A percentile compares a stretch with the other conserved stretches of the same genome.
Evolutionary conservation across 2,888 invertebrate species (phyloP).

Genomic region (Tortrix viridana): DNA sequence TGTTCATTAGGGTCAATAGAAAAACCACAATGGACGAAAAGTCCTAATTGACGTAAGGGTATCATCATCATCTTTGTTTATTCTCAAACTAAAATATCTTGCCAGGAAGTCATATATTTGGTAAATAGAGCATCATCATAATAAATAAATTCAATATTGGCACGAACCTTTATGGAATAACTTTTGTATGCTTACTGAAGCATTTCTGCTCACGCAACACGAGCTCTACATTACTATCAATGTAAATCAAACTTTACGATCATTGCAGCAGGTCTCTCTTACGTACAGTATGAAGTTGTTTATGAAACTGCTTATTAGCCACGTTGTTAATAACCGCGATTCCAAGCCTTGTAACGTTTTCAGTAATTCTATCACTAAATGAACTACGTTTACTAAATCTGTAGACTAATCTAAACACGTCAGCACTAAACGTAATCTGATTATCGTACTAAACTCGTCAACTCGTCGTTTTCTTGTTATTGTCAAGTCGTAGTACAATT

Average conservation of each 20-base stretch:
- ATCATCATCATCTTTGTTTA: no score
- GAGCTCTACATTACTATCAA: background rate
- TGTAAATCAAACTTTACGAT: slow-evolving; percentile 5
- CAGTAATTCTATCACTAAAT: slow-evolving; percentile 1
- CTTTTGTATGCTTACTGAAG: slow-evolving; percentile 35
- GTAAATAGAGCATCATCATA: background rate
- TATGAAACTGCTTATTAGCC: slow-evolving; percentile 9
- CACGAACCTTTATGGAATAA: slow-evolving; percentile 21
- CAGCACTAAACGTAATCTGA: background rate
- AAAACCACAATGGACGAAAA: background rate
- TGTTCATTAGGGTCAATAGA: background rate
- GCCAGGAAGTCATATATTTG: no score
- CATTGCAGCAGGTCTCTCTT: background rate
- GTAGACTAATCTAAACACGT: background rate
- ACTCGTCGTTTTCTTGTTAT: no score
- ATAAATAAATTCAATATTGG: slow-evolving; percentile 5
- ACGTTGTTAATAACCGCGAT: slow-evolving; percentile 20
- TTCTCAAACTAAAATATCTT: no score
- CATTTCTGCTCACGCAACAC: slow-evolving; percentile 37
- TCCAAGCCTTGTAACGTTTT: slow-evolving; percentile 14
- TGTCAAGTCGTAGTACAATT: no score
- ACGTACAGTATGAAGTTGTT: background rate
- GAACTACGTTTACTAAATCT: slow-evolving; percentile 1
- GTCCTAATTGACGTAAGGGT: no score
- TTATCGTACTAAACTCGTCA: background rate